These are phyloP conservation scores for Aquatica leii DNA, from an alignment of 2,888 invertebrate species.

Conservation along the genomic window DNA sequence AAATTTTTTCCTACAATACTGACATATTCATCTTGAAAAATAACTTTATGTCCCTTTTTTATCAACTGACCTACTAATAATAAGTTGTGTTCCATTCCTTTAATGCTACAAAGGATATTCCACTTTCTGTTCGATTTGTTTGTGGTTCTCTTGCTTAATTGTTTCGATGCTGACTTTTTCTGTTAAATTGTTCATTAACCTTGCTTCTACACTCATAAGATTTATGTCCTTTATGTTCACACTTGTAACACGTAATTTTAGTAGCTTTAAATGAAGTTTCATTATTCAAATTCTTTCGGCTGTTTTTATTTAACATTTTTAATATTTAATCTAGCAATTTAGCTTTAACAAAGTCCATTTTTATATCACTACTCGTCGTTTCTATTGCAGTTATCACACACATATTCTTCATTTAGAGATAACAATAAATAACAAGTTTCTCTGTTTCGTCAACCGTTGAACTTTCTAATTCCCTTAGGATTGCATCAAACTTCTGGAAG, in stretches of 20 bases:
- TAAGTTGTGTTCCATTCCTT: too few relatives aligned
- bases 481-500: conserved; percentile 41
- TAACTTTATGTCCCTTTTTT: too few relatives aligned
- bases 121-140: too few relatives aligned
- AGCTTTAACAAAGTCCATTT: not conserved
- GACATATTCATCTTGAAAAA: too few relatives aligned
- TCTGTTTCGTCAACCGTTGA: conserved; percentile 5
- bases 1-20: too few relatives aligned
- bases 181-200: too few relatives aligned
- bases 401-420: not conserved
- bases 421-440: not conserved
- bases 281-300: not conserved
- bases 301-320: not conserved
- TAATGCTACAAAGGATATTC: too few relatives aligned
- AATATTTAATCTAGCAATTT: not conserved
- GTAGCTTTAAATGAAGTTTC: not conserved
- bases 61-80: too few relatives aligned
- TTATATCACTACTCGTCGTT: not conserved
- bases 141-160: not conserved
- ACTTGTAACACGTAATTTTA: not conserved
- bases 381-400: not conserved
- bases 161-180: too few relatives aligned
- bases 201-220: not conserved
- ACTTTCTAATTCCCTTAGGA: conserved; percentile 2
- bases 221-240: conserved; percentile 13